Conservation (phyloP, 2,797 vertebrate species). For the Typhlichthys eigenmanni region DNA sequence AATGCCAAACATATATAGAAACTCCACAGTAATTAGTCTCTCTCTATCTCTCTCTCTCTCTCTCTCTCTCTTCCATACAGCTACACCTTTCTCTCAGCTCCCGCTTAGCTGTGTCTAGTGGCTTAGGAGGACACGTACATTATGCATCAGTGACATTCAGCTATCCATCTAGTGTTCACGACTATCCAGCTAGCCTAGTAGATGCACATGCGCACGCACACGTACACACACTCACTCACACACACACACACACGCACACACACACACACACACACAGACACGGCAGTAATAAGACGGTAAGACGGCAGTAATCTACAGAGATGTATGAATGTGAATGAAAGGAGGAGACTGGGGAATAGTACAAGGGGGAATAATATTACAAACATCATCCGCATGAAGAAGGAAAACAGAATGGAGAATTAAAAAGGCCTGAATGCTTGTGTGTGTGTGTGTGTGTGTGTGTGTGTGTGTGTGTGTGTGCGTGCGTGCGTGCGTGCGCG, state of each 20-base stretch:
- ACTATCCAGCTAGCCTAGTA: constrained; percentile 9
- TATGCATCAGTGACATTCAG: constrained; percentile 39
- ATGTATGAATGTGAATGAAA: constrained; percentile 37
- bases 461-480: not conserved
- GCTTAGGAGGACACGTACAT: constrained; percentile 28
- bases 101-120: constrained; percentile 15
- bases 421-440: constrained; percentile 16
- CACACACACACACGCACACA: constrained; percentile 15
- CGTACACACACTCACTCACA: not conserved
- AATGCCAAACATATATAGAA: constrained; percentile 1
- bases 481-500: not conserved
- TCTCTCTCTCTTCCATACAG: not conserved
- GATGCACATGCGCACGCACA: not conserved
- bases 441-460: not conserved
- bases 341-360: constrained; percentile 33
- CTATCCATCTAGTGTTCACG: constrained; percentile 50
- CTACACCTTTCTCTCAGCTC: constrained; percentile 1
- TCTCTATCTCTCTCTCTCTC: not conserved
- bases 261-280: constrained; percentile 4
- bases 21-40: not conserved
- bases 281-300: not conserved
- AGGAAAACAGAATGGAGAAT: constrained; percentile 39
- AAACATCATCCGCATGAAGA: constrained; percentile 47
- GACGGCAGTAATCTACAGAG: constrained; percentile 37
- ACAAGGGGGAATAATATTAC: constrained; percentile 28